A percentile compares a stretch with the other conserved stretches of the same genome.
Conservation (phyloP, 2,797 vertebrate genomes). For the Periophthalmus magnuspinnatus region DNA sequence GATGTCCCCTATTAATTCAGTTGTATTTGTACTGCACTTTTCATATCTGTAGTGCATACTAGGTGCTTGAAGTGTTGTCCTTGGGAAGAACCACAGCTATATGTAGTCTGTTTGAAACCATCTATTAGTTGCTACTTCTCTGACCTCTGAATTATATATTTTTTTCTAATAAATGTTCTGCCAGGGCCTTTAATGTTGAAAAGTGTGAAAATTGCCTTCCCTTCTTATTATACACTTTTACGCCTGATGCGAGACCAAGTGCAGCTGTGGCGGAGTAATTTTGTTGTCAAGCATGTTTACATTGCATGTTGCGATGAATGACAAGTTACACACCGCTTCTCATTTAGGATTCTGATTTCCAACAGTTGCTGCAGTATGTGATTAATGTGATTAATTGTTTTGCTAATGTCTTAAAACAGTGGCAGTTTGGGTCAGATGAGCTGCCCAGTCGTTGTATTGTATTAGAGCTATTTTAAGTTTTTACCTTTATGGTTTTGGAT, state of each 20-base stretch:
- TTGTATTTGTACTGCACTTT: constrained; percentile 7
- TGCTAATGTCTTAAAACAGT: background rate
- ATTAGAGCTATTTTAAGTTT: background rate
- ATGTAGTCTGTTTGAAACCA: constrained; percentile 13
- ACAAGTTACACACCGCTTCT: background rate
- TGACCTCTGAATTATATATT: constrained; percentile 60
- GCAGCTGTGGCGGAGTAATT: constrained; percentile 27
- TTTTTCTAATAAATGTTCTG: constrained; percentile 45
- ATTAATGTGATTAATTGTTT: background rate
- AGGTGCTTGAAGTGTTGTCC: background rate
- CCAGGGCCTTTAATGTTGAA: constrained; percentile 53
- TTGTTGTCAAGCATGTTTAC: constrained; percentile 24
- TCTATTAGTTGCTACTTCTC: constrained; percentile 45
- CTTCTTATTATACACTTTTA: constrained; percentile 7
- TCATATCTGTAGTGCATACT: background rate
- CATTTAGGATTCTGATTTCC: background rate
- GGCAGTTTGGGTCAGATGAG: background rate
- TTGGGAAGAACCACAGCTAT: background rate
- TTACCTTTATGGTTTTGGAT: background rate
- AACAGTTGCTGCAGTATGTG: background rate
- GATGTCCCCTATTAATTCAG: constrained; percentile 9
- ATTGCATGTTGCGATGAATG: constrained; percentile 14
- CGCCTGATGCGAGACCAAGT: constrained; percentile 28
- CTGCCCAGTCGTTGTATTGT: background rate
- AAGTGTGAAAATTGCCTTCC: constrained; percentile 49